Percentiles rank a stretch among this genome's conserved stretches.
These are phyloP conservation scores for Ornithoptera priamus DNA, from an alignment of 2,888 invertebrate species.

Conservation along the genomic window DNA sequence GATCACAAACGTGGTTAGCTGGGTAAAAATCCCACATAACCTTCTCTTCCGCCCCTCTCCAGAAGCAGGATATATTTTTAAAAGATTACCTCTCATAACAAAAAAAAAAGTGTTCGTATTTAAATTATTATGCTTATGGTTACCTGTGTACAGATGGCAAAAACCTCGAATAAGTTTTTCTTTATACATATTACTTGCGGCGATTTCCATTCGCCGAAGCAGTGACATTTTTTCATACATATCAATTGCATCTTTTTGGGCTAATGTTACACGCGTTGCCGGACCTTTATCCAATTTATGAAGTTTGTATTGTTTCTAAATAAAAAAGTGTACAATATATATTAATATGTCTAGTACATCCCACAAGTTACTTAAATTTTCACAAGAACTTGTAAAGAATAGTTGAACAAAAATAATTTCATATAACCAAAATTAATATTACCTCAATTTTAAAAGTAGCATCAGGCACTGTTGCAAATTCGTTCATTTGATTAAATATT, in stretches of 20 bases:
- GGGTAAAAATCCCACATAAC: too few species aligned
- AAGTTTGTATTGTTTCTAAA: constrained; percentile 89
- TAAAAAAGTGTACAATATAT: constrained; percentile 9
- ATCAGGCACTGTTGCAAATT: constrained; percentile 1
- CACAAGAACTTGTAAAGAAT: too few species aligned
- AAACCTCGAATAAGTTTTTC: constrained; percentile 98
- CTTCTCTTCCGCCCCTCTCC: too few species aligned
- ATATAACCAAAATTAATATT: not conserved
- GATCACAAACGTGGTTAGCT: too few species aligned
- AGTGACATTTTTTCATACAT: constrained; percentile 89
- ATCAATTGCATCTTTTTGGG: constrained; percentile 89
- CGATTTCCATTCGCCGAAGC: constrained; percentile 95
- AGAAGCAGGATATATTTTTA: too few species aligned
- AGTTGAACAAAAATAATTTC: not conserved
- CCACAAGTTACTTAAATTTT: not conserved
- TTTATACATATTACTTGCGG: constrained; percentile 97
- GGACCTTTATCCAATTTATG: constrained; percentile 95
- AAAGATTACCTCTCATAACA: too few species aligned
- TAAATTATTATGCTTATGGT: constrained; percentile 8
- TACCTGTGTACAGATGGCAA: constrained; percentile 97
- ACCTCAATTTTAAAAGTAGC: constrained; percentile 16
- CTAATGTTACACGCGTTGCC: constrained; percentile 84
- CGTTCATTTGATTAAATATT: constrained; percentile 9
- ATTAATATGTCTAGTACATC: not conserved
- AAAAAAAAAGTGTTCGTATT: too few species aligned